Evolutionary conservation across 2,113 vertebrate species (phyloP), one percentile per base, ranked within the genome.

Genomic region (Anseranas semipalmata): DNA sequence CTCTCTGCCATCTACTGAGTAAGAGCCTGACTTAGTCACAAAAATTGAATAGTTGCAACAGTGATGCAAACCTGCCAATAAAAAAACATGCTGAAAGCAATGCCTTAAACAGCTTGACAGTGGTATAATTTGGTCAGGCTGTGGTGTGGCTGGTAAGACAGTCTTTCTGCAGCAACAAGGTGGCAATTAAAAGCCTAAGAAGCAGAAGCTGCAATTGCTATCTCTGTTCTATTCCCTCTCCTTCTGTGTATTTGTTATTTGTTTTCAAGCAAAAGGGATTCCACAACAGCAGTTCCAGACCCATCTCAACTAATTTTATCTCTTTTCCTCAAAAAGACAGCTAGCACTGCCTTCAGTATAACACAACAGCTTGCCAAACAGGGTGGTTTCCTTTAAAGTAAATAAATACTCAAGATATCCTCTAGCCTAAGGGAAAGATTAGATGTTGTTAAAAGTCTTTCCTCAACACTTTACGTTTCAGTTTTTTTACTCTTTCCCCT

Each of bases 301-400:
- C 59, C 78, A 74, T 96, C 82, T 88, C 87, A 85, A 94, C 91
- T 96, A 96, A 97, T 93, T 96, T 97, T 94, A 91, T 97, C 93
- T 90, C 59, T 93, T 88, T 76, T 91, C 39, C 90, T 96, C 59
- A 80, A 89, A 96, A 95, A 94, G 82, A 85, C 72, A 72, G 91
- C 63, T 93, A 96, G 58, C 93, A 85, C 80, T 96, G 95, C 72
- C 87, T 96, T 96, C 95, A 94, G 85, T 85, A 76, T 96, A 97
- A 94, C 96, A 96, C 92, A 96, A 97, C 95, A 97, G 96, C 94
- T 96, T 97, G 96, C 89, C 93, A 97, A 95, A 83, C 95, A 93
- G 78, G 87, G 92, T 93, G 75, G 78, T 77, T 95, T 96, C 87
- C 82, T 90, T 96, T 88, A 71, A 91, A 96, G 95, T 97, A 96